These are phyloP conservation scores for Liasis olivaceus DNA, from an alignment of 2,797 vertebrate genomes.

Conservation along the genomic window DNA sequence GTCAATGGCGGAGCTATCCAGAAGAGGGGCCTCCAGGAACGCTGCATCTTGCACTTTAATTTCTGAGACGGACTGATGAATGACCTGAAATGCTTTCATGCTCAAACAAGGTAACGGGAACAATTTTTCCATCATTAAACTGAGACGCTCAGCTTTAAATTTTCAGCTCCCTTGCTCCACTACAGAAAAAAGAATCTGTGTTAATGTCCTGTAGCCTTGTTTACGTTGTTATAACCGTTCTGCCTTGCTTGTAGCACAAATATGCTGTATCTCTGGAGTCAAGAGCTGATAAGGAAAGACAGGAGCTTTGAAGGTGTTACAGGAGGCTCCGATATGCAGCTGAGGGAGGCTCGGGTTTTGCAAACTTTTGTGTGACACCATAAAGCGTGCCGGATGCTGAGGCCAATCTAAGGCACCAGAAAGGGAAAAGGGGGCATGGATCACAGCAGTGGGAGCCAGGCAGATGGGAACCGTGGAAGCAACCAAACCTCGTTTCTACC, in stretches of 20 bases:
- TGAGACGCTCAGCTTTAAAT: neutral
- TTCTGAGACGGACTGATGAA: neutral
- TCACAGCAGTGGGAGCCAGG: fast-evolving
- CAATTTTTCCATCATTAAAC: neutral
- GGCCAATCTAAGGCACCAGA: neutral
- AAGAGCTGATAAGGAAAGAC: neutral
- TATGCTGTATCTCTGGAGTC: neutral
- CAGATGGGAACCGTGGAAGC: neutral
- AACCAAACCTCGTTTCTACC: too few relatives aligned
- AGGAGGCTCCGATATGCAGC: too few relatives aligned
- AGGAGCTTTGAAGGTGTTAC: neutral
- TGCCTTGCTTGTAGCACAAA: neutral
- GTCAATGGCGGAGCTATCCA: neutral
- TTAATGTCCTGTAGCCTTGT: neutral
- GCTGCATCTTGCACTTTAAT: neutral
- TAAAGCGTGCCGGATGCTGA: neutral
- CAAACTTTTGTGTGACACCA: neutral
- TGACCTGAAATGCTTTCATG: neutral
- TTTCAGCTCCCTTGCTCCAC: neutral
- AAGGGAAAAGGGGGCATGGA: fast-evolving
- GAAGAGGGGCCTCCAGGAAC: neutral
- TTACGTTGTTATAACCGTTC: neutral
- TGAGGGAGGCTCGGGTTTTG: too few relatives aligned
- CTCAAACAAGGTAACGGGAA: neutral
- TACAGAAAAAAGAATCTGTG: neutral